phyloP scores from a whole-genome alignment of 2,113 vertebrate genomes.

The Turdus rufiventris region DNA sequence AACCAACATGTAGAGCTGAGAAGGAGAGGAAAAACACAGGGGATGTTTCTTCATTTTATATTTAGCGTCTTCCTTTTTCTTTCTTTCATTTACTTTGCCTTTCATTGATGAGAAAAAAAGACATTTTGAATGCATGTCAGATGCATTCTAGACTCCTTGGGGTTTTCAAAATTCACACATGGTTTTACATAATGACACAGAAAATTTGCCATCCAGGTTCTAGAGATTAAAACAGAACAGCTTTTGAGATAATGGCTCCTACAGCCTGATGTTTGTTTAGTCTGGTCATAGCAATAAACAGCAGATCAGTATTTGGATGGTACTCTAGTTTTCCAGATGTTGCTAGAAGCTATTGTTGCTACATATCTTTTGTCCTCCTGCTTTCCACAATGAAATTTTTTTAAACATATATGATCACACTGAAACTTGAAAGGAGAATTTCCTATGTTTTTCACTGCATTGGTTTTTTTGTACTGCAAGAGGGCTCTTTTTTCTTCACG shows the following conservation, averaged over 20 bases:
- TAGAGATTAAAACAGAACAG: background rate
- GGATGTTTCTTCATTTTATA: background rate
- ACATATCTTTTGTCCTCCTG: background rate
- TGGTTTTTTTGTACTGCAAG: background rate
- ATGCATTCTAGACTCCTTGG: background rate
- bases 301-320: background rate
- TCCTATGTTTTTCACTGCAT: background rate
- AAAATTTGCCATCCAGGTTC: background rate
- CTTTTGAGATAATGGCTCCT: background rate
- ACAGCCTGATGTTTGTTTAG: background rate
- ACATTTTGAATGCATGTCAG: background rate
- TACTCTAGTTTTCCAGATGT: background rate
- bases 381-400: background rate
- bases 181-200: background rate
- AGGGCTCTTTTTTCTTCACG: background rate
- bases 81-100: background rate
- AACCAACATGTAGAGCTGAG: background rate
- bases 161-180: background rate
- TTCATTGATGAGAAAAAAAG: background rate
- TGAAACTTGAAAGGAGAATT: background rate
- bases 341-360: background rate
- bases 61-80: background rate
- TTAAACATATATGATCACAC: background rate
- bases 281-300: background rate
- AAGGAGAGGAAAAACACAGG: background rate